Evolutionary conservation across 2,113 vertebrate genomes (phyloP).

Genomic region (Seriola rivoliana): DNA sequence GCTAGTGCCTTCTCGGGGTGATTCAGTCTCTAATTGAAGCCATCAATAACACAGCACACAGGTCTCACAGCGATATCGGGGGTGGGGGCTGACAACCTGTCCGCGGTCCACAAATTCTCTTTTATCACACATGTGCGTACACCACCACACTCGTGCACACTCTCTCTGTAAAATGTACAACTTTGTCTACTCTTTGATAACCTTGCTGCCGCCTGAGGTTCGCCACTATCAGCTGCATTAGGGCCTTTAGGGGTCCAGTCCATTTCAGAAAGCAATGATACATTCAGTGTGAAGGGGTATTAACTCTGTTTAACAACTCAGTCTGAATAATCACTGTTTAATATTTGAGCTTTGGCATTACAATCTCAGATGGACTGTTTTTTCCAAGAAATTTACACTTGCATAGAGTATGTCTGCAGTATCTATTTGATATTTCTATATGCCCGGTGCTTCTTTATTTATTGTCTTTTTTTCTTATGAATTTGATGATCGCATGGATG

Average conservation of each 20-base stretch:
- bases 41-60: constrained; percentile 70
- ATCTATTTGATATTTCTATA: not conserved
- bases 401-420: not conserved
- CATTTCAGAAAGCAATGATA: not conserved
- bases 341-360: too few species aligned
- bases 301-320: not conserved
- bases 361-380: too few species aligned
- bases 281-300: not conserved
- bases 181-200: constrained; percentile 35
- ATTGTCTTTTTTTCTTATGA: not conserved
- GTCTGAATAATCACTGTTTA: too few species aligned
- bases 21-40: constrained; percentile 68
- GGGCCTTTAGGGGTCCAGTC: not conserved
- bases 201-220: not conserved
- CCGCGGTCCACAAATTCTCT: constrained; percentile 36
- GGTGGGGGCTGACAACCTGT: constrained; percentile 27
- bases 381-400: too few species aligned
- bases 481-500: not conserved
- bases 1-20: constrained; percentile 28
- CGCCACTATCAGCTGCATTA: not conserved
- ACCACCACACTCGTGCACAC: constrained; percentile 5
- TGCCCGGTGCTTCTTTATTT: not conserved
- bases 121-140: constrained; percentile 12
- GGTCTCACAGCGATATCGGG: constrained; percentile 34
- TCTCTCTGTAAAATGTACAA: constrained; percentile 20